Evolutionary conservation across 2,113 vertebrate species (phyloP).

Genomic region (Pyxicephalus adspersus): DNA sequence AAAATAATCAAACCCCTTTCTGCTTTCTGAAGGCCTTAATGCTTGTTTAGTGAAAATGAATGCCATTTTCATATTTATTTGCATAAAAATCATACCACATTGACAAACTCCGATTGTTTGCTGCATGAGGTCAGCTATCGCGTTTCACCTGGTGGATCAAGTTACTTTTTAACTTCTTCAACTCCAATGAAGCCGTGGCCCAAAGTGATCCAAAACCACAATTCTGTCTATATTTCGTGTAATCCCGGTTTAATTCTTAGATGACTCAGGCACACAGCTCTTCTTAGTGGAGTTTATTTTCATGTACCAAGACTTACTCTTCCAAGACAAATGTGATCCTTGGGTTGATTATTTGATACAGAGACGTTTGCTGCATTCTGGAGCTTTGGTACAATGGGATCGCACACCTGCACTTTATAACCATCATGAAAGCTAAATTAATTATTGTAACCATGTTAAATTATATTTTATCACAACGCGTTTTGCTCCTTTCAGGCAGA

Average conservation of each 20-base stretch:
- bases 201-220: background rate
- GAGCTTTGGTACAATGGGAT: background rate
- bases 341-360: background rate
- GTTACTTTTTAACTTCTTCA: constrained; percentile 33
- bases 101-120: constrained; percentile 41
- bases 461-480: constrained; percentile 18
- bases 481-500: constrained; percentile 12
- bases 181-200: background rate
- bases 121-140: constrained; percentile 22
- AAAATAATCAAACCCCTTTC: constrained; percentile 56
- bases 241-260: background rate
- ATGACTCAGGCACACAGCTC: too few relatives aligned
- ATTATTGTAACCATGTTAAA: constrained; percentile 41
- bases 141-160: constrained; percentile 5
- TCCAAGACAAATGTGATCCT: too few relatives aligned
- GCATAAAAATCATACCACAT: constrained; percentile 49
- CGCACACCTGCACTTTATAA: constrained; percentile 32
- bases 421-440: constrained; percentile 12
- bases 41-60: constrained; percentile 52
- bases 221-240: background rate
- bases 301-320: background rate
- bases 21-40: constrained; percentile 47
- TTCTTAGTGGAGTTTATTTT: too few relatives aligned
- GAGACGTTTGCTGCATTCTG: background rate
- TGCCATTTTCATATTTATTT: constrained; percentile 56